Evolutionary conservation across 1,140 invertebrate species (phyloP).

Genomic region (Andricus grossulariae): DNA sequence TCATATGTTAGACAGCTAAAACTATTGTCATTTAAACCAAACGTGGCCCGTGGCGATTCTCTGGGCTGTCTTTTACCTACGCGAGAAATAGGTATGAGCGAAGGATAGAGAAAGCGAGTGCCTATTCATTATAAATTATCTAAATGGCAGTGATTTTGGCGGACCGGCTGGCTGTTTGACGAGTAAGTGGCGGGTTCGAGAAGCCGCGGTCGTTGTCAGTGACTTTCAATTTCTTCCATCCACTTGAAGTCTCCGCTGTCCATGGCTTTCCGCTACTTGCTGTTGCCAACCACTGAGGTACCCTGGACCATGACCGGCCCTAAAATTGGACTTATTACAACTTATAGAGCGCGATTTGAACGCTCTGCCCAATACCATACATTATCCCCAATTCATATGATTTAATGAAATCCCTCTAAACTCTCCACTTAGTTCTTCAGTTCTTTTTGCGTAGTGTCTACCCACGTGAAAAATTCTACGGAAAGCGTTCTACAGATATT

Average conservation of each 20-base stretch:
- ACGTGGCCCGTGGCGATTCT: not conserved
- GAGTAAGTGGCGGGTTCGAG: slow-evolving; percentile 75
- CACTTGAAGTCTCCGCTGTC: slow-evolving; percentile 19
- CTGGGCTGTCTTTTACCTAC: slow-evolving; percentile 39
- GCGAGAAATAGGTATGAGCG: slow-evolving; percentile 40
- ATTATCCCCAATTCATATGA: slow-evolving; percentile 77
- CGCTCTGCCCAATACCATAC: slow-evolving; percentile 76
- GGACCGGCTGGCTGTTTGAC: slow-evolving; percentile 74
- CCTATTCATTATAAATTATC: slow-evolving; percentile 78
- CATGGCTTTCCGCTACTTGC: slow-evolving; percentile 17
- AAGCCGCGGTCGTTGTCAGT: slow-evolving; percentile 61
- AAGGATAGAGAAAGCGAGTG: slow-evolving; percentile 62
- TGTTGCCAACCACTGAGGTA: slow-evolving; percentile 69
- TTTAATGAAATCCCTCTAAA: slow-evolving; percentile 78
- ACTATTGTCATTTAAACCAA: slow-evolving; percentile 21
- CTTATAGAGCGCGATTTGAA: slow-evolving; percentile 76
- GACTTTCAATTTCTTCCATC: slow-evolving; percentile 53
- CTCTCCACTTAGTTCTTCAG: slow-evolving; percentile 75
- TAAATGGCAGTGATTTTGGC: slow-evolving; percentile 77
- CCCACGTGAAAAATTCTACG: too few relatives aligned
- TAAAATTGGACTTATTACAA: slow-evolving; percentile 77
- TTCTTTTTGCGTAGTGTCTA: slow-evolving; percentile 65
- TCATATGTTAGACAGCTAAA: slow-evolving; percentile 19
- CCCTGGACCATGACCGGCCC: slow-evolving; percentile 71
- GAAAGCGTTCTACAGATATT: too few relatives aligned